phyloP scores from a whole-genome alignment of 2,888 invertebrate species.

The Eristalis tenax region DNA sequence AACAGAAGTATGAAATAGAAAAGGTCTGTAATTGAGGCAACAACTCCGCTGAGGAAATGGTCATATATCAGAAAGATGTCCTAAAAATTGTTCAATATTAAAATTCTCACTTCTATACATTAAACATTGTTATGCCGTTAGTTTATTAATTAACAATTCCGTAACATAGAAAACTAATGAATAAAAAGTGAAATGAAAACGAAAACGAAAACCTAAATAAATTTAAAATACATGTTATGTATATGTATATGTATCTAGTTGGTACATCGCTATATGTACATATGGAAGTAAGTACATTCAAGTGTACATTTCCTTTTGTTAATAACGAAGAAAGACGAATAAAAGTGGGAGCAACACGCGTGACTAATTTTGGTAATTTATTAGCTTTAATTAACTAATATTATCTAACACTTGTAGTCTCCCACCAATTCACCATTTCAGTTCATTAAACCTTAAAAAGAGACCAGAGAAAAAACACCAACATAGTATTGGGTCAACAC shows the following conservation, averaged over 20 bases:
- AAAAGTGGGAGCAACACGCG: slow-evolving; percentile 1
- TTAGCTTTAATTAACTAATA: slow-evolving; percentile 29
- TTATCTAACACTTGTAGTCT: slow-evolving; percentile 27
- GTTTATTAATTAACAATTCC: neutral
- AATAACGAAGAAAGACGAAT: slow-evolving; percentile 19
- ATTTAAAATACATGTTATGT: neutral
- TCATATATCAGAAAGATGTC: no score
- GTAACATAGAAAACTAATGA: neutral
- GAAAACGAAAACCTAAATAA: neutral
- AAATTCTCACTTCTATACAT: no score
- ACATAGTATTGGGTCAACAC: slow-evolving; percentile 51
- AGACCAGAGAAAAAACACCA: neutral
- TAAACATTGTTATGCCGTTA: neutral
- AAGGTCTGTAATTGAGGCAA: no score
- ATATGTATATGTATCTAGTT: no score
- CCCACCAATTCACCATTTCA: slow-evolving; percentile 17
- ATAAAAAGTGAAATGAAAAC: neutral
- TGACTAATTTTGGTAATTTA: slow-evolving; percentile 26
- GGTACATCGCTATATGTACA: no score
- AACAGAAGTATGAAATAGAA: no score
- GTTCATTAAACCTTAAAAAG: slow-evolving; percentile 44
- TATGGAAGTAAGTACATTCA: neutral
- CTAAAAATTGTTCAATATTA: neutral
- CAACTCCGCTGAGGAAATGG: no score
- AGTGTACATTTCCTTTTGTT: neutral